Evolutionary conservation across 2,888 invertebrate genomes (phyloP).

Genomic region (Leptinotarsa haldemani): DNA sequence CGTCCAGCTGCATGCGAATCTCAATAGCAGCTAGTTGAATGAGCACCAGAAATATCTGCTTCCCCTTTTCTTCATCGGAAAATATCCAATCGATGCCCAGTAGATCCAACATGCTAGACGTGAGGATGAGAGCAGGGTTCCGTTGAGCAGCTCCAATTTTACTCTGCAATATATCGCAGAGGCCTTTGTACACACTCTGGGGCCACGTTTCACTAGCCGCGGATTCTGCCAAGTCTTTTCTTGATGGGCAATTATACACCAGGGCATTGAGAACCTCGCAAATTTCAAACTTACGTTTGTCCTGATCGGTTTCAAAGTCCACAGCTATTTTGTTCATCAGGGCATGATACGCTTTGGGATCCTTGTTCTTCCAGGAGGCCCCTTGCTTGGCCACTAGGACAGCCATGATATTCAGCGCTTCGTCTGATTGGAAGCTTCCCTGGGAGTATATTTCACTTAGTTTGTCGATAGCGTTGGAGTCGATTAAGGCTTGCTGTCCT

Average conservation of each 20-base stretch:
- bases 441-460: constrained; percentile 89
- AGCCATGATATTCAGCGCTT: constrained; percentile 84
- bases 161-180: constrained; percentile 85
- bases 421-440: constrained; percentile 90
- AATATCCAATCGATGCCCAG: constrained; percentile 89
- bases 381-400: constrained; percentile 78
- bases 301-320: constrained; percentile 90
- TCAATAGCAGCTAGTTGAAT: constrained; percentile 92
- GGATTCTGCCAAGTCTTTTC: constrained; percentile 72
- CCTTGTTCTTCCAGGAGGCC: constrained; percentile 79
- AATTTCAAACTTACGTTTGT: constrained; percentile 89
- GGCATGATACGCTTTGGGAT: constrained; percentile 83
- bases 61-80: constrained; percentile 81
- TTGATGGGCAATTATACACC: constrained; percentile 78
- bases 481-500: constrained; percentile 83
- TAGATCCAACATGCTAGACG: constrained; percentile 82
- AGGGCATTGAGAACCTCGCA: constrained; percentile 83
- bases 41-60: constrained; percentile 83
- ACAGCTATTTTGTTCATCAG: constrained; percentile 84
- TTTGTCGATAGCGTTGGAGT: constrained; percentile 81
- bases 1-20: constrained; percentile 93
- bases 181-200: constrained; percentile 81
- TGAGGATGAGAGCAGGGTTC: constrained; percentile 87
- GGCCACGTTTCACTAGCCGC: constrained; percentile 84
- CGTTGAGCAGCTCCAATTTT: constrained; percentile 89